These are phyloP conservation scores for Stigmatopora argus DNA, from an alignment of 2,113 vertebrate species.

Conservation along the genomic window DNA sequence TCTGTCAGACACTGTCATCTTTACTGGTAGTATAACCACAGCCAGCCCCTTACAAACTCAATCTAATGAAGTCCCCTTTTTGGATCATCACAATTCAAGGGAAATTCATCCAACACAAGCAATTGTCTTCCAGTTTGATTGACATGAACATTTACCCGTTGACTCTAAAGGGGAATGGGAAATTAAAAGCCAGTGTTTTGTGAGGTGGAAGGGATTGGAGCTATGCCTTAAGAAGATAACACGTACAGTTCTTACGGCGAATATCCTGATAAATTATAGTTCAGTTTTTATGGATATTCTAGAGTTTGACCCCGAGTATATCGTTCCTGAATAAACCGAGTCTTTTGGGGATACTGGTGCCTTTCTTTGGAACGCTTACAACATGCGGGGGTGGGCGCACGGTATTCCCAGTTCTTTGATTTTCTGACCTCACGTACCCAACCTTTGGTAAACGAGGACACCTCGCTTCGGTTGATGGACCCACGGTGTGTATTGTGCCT, in stretches of 20 bases:
- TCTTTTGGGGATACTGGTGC: conserved; percentile 49
- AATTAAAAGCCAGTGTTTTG: background rate
- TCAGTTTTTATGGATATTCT: conserved; percentile 18
- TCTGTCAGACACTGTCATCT: conserved; percentile 32
- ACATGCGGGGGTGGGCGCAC: conserved; percentile 45
- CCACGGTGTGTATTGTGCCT: conserved; percentile 66
- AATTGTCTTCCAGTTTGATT: background rate
- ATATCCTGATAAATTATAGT: conserved; percentile 20
- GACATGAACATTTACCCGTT: background rate
- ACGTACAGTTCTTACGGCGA: conserved; percentile 16
- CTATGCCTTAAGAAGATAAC: conserved; percentile 3
- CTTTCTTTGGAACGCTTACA: background rate
- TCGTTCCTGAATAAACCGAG: conserved; percentile 45
- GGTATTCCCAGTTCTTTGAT: conserved; percentile 35
- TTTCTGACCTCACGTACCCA: conserved; percentile 42
- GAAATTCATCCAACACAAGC: conserved; percentile 11
- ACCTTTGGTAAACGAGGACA: conserved; percentile 43
- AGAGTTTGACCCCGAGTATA: conserved; percentile 37
- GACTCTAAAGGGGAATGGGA: background rate
- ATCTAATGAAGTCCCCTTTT: conserved; percentile 22
- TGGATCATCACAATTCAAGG: background rate
- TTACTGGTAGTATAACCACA: conserved; percentile 27
- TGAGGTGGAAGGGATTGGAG: background rate
- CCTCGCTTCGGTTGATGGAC: conserved; percentile 62
- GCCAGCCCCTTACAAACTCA: background rate